Conservation (phyloP, 2,113 vertebrate species). For the Cranoglanis bouderius region DNA sequence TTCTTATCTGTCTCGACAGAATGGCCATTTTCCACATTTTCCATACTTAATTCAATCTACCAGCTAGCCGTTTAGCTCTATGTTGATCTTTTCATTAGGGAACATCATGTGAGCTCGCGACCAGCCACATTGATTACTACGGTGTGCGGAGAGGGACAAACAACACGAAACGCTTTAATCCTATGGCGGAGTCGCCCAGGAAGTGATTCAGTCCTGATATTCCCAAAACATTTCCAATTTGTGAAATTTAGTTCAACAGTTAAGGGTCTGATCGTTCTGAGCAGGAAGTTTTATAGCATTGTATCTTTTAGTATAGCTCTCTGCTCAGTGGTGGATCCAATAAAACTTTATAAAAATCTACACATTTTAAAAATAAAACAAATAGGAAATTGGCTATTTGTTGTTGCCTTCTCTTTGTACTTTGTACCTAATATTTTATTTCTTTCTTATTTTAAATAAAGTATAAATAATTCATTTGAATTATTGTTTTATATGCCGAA, state of each 20-base stretch:
- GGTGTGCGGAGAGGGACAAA: conserved; percentile 62
- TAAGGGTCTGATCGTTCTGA: background rate
- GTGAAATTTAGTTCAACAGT: background rate
- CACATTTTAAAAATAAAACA: no score
- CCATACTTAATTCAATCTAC: conserved; percentile 50
- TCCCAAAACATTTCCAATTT: background rate
- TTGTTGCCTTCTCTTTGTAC: background rate
- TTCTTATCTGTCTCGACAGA: conserved; percentile 47
- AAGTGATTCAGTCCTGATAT: background rate
- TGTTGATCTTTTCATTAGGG: conserved; percentile 13
- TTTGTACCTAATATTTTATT: no score
- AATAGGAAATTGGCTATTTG: background rate
- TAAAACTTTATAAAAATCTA: no score
- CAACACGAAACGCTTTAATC: conserved; percentile 36
- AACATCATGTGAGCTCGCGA: conserved; percentile 39
- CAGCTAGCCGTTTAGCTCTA: background rate
- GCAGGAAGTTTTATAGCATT: background rate
- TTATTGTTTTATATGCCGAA: no score
- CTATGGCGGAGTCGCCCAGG: background rate
- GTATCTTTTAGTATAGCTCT: background rate
- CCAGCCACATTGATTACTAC: conserved; percentile 55
- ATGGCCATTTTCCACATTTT: conserved; percentile 27
- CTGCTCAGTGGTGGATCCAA: no score
- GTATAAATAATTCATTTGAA: background rate
- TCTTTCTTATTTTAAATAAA: background rate